Evolutionary conservation across 2,888 invertebrate species (phyloP).

Genomic region (Unio pictorum): DNA sequence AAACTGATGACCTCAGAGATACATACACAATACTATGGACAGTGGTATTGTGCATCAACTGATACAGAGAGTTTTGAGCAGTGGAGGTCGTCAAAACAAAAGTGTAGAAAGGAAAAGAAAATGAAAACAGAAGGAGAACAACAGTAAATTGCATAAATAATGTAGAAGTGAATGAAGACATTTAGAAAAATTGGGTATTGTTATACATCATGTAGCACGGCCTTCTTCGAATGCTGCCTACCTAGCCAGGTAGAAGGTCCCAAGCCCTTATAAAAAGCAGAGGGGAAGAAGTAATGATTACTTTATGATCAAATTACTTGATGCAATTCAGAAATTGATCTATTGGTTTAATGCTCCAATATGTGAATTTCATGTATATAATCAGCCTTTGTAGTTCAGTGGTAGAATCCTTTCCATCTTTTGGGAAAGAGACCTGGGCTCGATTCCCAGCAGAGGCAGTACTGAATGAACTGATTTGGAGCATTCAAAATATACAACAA

Average conservation of each 20-base stretch:
- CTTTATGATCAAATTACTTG: too few species aligned
- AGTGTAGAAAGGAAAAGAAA: conserved; percentile 1
- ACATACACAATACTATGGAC: conserved; percentile 10
- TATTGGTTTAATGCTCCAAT: neutral
- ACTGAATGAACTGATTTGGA: too few species aligned
- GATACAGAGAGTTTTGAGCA: conserved; percentile 2
- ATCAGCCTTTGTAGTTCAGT: conserved; percentile 2
- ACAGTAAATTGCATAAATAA: neutral
- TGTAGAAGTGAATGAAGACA: neutral
- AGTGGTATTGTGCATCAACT: conserved; percentile 8
- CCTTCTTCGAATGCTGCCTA: neutral
- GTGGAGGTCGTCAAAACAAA: neutral
- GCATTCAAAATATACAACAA: too few species aligned
- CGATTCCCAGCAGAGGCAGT: conserved; percentile 1
- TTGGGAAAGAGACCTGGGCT: neutral
- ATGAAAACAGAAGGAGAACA: neutral
- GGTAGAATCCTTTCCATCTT: neutral
- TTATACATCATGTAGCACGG: neutral
- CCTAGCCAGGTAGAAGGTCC: too few species aligned
- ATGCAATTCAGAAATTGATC: neutral
- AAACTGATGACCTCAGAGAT: conserved; percentile 3
- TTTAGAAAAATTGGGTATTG: neutral
- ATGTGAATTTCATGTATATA: neutral
- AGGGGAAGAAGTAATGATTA: neutral
- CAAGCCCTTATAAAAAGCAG: too few species aligned